Base-by-base conservation (phyloP, 2,113 vertebrate species). In the Pagrus major region DNA sequence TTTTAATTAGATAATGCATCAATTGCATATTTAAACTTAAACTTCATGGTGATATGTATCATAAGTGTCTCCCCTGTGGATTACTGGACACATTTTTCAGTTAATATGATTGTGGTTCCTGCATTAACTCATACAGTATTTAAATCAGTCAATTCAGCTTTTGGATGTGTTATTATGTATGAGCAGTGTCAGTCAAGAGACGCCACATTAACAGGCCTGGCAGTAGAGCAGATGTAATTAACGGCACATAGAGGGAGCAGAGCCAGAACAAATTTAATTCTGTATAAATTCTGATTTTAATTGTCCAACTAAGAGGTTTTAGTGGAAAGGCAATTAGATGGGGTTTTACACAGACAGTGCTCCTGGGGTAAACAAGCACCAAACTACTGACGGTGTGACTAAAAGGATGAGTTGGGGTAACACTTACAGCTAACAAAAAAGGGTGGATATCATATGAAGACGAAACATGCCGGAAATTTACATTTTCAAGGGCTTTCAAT, bases 281-380 rank as follows among this genome's bases (percentile, higher is more conserved):
- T 71, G 29, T 35, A 33, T 71, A 41, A 39, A 71, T 76, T 75
- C 58, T 12, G 27, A 71, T 44, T 78, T 76, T 85, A 83, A 77
- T 71, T 64, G 44, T 69, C 59, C 39, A 75, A 64, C 41, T 27
- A 35, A 55, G 33, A 80, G 33, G 55, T 85, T 70, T 64, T 69
- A 47, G 14, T 84, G 25, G 33, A 79, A 65, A 55, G 66, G 25
- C 6, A 56, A 76, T 81, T 76, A 82, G 55, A 71, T 14, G 49
- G 39, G n/a, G 56, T 67, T 71, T 80, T 59, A 51, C 31, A 16
- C 51, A 39, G 58, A 11, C n/a, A 70, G 33, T 23, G 67, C 44
- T 63, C 6, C 4, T 25, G 35, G 33, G 47, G 41, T 86, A 73
- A 79, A 76, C 71, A 76, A 1, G 0, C 80, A 84, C 29, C 60